Conservation (phyloP, 2,113 vertebrate species). For the Leptocoma aspasia region DNA sequence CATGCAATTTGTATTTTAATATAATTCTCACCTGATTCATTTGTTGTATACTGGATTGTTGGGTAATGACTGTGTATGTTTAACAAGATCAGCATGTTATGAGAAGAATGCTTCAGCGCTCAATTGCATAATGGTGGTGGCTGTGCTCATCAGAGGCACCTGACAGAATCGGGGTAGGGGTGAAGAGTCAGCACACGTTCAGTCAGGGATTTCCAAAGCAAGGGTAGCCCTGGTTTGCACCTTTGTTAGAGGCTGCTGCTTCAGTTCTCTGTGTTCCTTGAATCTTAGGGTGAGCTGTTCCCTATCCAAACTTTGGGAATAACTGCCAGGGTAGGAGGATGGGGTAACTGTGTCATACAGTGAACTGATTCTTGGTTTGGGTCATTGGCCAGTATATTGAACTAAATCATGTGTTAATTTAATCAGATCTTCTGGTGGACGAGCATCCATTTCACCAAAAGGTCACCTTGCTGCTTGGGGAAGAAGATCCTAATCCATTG, state of each 20-base stretch:
- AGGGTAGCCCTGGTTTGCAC: background rate
- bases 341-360: background rate
- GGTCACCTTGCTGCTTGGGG: constrained; percentile 78
- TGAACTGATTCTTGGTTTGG: background rate
- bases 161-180: too few relatives aligned
- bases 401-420: background rate
- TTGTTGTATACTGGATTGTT: background rate
- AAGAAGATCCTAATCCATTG: constrained; percentile 78
- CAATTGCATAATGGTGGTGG: background rate
- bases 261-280: background rate
- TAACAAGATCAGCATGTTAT: background rate
- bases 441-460: constrained; percentile 81
- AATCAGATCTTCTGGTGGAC: constrained; percentile 80
- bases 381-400: background rate
- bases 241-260: background rate
- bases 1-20: background rate
- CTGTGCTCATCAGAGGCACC: background rate
- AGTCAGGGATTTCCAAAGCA: background rate
- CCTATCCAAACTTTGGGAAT: background rate
- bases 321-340: background rate
- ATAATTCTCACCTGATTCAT: background rate
- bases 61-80: background rate
- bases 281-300: background rate
- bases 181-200: background rate
- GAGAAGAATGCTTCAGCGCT: background rate